Evolutionary conservation across 2,888 invertebrate species (phyloP), one percentile per base, ranked within the genome.

Genomic region (Myathropa florea): DNA sequence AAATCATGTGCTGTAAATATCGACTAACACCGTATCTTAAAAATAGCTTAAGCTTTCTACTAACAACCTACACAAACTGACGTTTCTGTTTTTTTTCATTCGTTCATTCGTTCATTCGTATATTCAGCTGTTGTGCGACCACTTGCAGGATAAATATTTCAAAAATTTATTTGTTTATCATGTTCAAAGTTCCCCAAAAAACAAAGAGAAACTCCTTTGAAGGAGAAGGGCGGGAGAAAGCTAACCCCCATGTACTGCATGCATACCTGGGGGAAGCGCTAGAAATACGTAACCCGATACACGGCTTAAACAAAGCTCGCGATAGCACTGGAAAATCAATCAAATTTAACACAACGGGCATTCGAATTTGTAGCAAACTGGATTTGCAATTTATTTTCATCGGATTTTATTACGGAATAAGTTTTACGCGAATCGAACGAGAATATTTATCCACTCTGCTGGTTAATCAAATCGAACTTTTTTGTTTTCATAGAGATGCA

Each of bases 1-100:
- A 53, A 77, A 70, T 30, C 53, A 7, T 65, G 30, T 78, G 30
- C 39, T 84, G 83, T 84, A 84, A 75, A 84, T 84, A 80, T 61
- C 68, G 53, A 83, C 33, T 26, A 36, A 64, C 59, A 24, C 61
- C 57, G 57, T 64, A 36, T 26, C 67, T 30, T 68, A 64, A 78
- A n/a, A 55, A 68, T 78, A 78, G 70, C 55, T 39, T 78, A 72
- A 78, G 68, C 72, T 72, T 73, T 73, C 10, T 65, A 73, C 78
- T 39, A 60, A 77, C 9, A 65, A 72, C 33, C 4, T 14, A 30
- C 59, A 79, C n/a, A 46, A 39, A n/a, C 14, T 39, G 6, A 39
- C n/a, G 14, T 39, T 39, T n/a, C n/a, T n/a, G n/a, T n/a, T 39
- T 46, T 7, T 46, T 18, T 46, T 18, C 12, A 12, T 33, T 46